A percentile compares a stretch with the other conserved stretches of the same genome.
Conservation (phyloP, 2,888 invertebrate species). For the Dasysyrphus albostriatus region DNA sequence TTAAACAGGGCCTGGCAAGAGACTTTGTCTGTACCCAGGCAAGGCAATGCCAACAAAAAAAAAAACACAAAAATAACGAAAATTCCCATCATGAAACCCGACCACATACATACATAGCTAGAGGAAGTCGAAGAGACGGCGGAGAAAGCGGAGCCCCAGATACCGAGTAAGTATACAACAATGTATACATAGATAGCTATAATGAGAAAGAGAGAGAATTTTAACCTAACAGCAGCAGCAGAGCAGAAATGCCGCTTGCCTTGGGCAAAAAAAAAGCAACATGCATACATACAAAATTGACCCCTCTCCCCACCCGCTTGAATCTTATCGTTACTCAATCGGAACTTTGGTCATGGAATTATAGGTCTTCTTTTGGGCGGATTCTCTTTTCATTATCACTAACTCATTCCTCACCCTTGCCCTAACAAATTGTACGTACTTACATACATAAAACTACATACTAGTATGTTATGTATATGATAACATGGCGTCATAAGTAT, state of each 20-base stretch:
- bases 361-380: constrained; percentile 15
- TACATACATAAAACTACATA: neutral
- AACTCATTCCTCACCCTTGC: neutral
- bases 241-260: constrained; percentile 55
- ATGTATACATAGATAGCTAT: neutral
- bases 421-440: neutral
- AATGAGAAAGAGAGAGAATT: constrained; percentile 22
- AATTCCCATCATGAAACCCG: constrained; percentile 75
- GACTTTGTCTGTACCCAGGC: constrained; percentile 76
- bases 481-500: neutral
- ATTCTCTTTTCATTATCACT: constrained; percentile 13
- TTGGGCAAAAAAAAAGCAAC: constrained; percentile 47
- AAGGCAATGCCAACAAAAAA: constrained; percentile 64
- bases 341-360: constrained; percentile 6
- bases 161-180: constrained; percentile 20
- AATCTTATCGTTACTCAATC: constrained; percentile 40
- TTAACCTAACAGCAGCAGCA: constrained; percentile 43
- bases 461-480: too few relatives aligned
- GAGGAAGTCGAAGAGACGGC: constrained; percentile 26
- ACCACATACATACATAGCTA: constrained; percentile 49
- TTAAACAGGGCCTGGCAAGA: constrained; percentile 76
- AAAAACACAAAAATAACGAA: constrained; percentile 36
- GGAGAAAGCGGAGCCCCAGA: constrained; percentile 49
- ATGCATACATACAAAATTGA: constrained; percentile 40
- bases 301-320: constrained; percentile 7